Percentiles rank a stretch among this genome's conserved stretches.
Evolutionary conservation across 2,888 invertebrate genomes (phyloP).

Genomic region (Gastracanthus pulcherrimus): DNA sequence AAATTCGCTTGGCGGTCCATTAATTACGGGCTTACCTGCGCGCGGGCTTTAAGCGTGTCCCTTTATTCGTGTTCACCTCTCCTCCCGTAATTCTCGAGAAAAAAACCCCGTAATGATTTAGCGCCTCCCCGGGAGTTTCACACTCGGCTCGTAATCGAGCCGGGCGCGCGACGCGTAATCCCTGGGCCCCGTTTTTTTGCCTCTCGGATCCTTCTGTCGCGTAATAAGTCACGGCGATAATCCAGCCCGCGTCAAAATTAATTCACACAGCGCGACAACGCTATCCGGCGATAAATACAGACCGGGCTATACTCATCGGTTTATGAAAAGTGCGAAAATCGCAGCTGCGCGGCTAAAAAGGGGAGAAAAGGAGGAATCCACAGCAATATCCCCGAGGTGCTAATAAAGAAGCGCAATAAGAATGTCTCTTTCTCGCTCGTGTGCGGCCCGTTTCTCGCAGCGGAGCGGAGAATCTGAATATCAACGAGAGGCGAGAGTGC

Average conservation of each 20-base stretch:
- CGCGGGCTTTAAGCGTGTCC: neutral
- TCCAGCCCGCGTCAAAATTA: conserved; percentile 28
- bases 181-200: neutral
- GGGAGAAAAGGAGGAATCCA: too few relatives aligned
- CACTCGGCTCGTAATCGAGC: conserved; percentile 2
- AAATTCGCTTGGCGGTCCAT: conserved; percentile 41
- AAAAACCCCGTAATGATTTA: conserved; percentile 43
- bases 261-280: conserved; percentile 1
- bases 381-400: neutral
- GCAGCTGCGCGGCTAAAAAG: neutral
- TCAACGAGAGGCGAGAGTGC: neutral
- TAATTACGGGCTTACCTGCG: conserved; percentile 34
- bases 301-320: neutral
- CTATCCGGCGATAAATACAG: neutral
- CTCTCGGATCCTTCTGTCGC: neutral
- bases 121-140: neutral
- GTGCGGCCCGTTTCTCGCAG: neutral
- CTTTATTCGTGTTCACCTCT: neutral
- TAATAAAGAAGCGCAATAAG: conserved; percentile 20
- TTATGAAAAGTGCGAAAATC: neutral
- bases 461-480: neutral
- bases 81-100: conserved; percentile 22
- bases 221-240: conserved; percentile 44
- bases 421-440: neutral
- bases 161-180: conserved; percentile 1